Evolutionary conservation across 2,113 vertebrate genomes (phyloP), one percentile per base, ranked within the genome.

Genomic region (Xiphophorus couchianus): DNA sequence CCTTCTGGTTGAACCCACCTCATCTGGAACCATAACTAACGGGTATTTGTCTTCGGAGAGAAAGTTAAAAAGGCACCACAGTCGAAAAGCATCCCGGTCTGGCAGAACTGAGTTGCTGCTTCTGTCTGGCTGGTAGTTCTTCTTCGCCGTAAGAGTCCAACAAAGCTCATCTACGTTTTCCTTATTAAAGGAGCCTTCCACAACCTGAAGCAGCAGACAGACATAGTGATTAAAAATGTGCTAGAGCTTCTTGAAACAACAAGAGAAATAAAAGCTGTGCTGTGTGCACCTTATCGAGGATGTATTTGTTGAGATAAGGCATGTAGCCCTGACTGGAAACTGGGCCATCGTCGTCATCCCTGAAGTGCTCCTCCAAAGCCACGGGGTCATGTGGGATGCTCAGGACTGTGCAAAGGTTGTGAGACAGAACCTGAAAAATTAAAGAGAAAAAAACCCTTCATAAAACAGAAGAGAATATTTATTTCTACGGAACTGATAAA

Each of bases 21-120:
- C 98, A 0, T 98, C 97, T 29, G 96, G 94, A 68, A 98, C 97
- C 96, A 99, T 98, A 70, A 97, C 91, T 1, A 98, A 94, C 9
- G 98, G 98, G 68, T 99, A 99, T 86, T 95, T 97, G 94, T 99
- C 98, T 86, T 99, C 97, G 29, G 98, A 98, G 29, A 99, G 93
- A 91, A 99, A 99, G 93, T 98, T 99, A 94, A 99, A 99, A 85
- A 99, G 96, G 80, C 98, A 98, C 98, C 98, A 99, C 66, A 99
- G 95, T 8, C 93, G 95, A 91, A 98, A 97, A 78, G 97, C 96
- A 28, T 99, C 97, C 66, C 90, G 94, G 74, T 95, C 95, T 78
- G 96, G 94, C 66, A 99, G 78, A 13, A 94, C 30, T 0, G 90
- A 94, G 14, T 84, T 94, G 82, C 94, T 95, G 0, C 90, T 96